Percentiles rank a stretch among this genome's conserved stretches.
These are phyloP conservation scores for Mus musculus DNA, from an alignment of 2,113 vertebrate genomes.

Conservation along the genomic window DNA sequence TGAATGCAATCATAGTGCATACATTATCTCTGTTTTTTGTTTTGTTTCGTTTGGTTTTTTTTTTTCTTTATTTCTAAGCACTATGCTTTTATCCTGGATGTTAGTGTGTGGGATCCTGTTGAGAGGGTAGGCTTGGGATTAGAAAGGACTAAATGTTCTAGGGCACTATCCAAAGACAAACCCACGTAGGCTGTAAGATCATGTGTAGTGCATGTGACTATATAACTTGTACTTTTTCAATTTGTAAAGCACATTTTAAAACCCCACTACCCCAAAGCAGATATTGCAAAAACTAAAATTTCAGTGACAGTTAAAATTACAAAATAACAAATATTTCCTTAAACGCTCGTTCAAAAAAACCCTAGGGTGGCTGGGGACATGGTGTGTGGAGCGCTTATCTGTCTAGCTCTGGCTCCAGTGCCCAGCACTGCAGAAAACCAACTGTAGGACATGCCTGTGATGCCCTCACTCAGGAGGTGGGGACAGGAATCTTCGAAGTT, in stretches of 20 bases:
- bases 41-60: too few relatives aligned
- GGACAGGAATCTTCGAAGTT: neutral
- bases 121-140: too few relatives aligned
- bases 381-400: neutral
- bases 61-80: neutral
- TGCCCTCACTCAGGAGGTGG: neutral
- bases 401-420: neutral
- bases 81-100: neutral
- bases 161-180: too few relatives aligned
- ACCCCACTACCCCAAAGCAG: neutral
- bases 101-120: neutral
- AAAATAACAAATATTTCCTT: neutral
- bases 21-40: neutral
- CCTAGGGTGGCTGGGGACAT: neutral
- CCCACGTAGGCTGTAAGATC: too few relatives aligned
- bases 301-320: neutral
- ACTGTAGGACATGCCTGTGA: neutral
- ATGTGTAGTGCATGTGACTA: neutral
- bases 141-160: neutral
- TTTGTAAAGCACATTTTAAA: neutral
- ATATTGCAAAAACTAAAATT: neutral
- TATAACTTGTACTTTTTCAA: neutral
- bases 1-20: neutral
- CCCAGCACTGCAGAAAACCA: neutral
- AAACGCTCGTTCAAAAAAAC: neutral